Conservation (phyloP, 2,797 vertebrate species). For the Limosa lapponica region DNA sequence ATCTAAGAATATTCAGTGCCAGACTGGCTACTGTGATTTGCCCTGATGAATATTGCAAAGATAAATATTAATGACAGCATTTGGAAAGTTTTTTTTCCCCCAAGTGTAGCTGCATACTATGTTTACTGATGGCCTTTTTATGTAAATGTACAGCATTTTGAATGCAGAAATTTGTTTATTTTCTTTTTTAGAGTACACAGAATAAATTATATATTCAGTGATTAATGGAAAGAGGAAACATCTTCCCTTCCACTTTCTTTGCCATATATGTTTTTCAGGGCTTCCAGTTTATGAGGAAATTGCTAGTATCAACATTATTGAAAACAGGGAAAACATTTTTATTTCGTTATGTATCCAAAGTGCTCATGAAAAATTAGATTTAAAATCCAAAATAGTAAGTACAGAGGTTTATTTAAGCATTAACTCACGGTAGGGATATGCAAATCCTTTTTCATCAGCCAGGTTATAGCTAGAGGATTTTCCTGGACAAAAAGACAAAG, state of each 20-base stretch:
- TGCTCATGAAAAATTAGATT: neutral
- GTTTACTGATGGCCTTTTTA: conserved; percentile 22
- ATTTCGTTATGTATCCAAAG: neutral
- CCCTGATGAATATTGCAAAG: conserved; percentile 14
- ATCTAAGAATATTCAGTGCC: conserved; percentile 20
- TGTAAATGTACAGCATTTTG: conserved; percentile 31
- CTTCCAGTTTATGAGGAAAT: neutral
- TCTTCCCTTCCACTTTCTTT: neutral
- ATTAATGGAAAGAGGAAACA: neutral
- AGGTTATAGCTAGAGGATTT: neutral
- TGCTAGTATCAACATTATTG: neutral
- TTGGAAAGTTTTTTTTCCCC: neutral
- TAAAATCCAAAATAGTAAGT: neutral
- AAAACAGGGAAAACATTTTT: neutral
- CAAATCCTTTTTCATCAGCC: neutral
- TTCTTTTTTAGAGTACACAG: neutral
- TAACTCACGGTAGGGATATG: neutral
- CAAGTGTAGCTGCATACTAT: neutral
- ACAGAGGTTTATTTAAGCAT: neutral
- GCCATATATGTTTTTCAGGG: neutral
- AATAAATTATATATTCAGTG: neutral
- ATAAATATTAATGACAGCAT: conserved; percentile 47
- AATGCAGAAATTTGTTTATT: conserved; percentile 33
- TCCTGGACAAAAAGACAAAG: neutral
- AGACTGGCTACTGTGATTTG: conserved; percentile 1